These are phyloP conservation scores for Odontocolon sp. DNA, from an alignment of 2,888 invertebrate genomes.

Conservation along the genomic window DNA sequence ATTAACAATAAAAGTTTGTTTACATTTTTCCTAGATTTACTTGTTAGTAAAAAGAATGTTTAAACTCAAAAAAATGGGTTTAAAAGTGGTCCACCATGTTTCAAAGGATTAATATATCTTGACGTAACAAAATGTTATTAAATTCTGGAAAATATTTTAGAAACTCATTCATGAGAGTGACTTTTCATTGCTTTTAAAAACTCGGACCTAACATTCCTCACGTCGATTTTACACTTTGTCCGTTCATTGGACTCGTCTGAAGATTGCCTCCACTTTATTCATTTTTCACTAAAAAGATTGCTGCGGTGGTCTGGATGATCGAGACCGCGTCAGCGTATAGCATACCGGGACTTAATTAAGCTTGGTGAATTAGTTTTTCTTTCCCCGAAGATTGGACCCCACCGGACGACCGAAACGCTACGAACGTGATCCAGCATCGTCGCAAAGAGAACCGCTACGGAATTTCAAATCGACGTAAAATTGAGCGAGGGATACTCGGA, in stretches of 20 bases:
- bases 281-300: conserved; percentile 19
- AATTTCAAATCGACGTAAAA: conserved; percentile 71
- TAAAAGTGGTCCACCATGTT: no score
- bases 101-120: no score
- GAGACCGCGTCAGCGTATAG: not conserved
- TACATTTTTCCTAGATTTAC: no score
- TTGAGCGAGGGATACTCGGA: conserved; percentile 6
- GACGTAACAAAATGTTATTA: no score
- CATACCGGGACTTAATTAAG: conserved; percentile 62
- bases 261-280: conserved; percentile 23
- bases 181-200: not conserved
- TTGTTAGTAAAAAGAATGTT: no score
- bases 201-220: not conserved
- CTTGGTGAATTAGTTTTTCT: conserved; percentile 65
- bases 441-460: conserved; percentile 61
- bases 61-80: no score
- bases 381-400: conserved; percentile 32
- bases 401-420: conserved; percentile 43
- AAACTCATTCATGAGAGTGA: no score
- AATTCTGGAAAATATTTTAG: no score
- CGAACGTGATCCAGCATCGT: conserved; percentile 61
- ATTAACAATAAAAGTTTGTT: no score
- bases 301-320: conserved; percentile 34
- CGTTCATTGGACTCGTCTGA: not conserved
- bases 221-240: not conserved